phyloP scores from a whole-genome alignment of 2,797 vertebrate genomes.

The Kryptolebias ocellatus region DNA sequence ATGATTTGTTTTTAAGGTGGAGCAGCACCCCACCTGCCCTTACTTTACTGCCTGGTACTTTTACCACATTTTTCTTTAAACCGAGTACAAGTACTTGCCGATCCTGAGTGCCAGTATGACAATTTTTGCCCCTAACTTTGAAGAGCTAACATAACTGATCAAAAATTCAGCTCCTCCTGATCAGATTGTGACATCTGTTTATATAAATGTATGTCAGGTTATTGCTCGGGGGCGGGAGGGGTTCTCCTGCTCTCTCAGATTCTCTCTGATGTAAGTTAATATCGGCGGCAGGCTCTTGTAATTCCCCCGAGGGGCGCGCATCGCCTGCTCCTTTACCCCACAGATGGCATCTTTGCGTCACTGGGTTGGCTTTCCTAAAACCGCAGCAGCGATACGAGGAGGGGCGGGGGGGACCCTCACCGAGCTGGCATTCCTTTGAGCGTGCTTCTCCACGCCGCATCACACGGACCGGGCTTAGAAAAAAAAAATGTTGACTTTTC shows the following conservation, averaged over 20 bases:
- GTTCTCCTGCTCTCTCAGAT: conserved; percentile 2
- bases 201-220: conserved; percentile 23
- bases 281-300: conserved; percentile 59
- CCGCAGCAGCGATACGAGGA: conserved; percentile 59
- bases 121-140: no score
- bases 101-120: no score
- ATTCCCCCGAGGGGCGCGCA: conserved; percentile 43
- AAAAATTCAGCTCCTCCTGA: background rate
- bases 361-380: conserved; percentile 61
- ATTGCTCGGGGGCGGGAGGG: background rate
- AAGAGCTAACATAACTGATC: no score
- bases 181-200: conserved; percentile 1
- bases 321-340: conserved; percentile 53
- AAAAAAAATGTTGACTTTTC: conserved; percentile 76
- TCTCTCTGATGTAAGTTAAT: conserved; percentile 44
- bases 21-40: no score
- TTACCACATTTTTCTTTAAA: no score
- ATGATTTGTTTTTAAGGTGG: no score
- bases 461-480: conserved; percentile 57
- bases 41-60: no score
- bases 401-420: conserved; percentile 72
- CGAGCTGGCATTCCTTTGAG: conserved; percentile 72
- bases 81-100: no score
- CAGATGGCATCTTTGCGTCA: conserved; percentile 70
- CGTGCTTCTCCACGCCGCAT: conserved; percentile 64